These are phyloP conservation scores for Lochmaea capreae DNA, from an alignment of 2,888 invertebrate species.

Conservation along the genomic window DNA sequence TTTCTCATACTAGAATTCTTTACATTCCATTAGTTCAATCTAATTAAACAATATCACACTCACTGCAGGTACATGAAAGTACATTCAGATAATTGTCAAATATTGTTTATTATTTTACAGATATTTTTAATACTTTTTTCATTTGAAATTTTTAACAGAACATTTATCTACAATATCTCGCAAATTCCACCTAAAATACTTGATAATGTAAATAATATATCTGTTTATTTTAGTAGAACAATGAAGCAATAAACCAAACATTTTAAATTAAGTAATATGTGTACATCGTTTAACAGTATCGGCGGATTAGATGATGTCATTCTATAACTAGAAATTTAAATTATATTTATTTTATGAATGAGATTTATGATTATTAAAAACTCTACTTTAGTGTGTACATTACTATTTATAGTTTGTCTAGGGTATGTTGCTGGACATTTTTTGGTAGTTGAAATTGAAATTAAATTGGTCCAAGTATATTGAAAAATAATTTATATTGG, in stretches of 20 bases:
- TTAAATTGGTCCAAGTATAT: too few species aligned
- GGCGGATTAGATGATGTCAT: background rate
- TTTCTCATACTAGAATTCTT: too few species aligned
- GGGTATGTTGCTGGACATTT: background rate
- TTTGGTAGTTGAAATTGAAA: too few species aligned
- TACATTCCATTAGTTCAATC: too few species aligned
- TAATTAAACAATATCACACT: too few species aligned
- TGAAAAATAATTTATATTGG: too few species aligned
- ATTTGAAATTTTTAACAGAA: background rate
- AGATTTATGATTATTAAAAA: conserved; percentile 5
- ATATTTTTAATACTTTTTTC: too few species aligned
- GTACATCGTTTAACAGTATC: background rate
- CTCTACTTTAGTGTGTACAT: background rate
- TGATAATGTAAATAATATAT: conserved; percentile 2
- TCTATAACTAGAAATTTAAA: background rate
- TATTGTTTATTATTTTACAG: conserved; percentile 1
- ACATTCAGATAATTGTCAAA: background rate
- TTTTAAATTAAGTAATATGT: background rate
- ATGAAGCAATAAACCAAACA: conserved; percentile 4
- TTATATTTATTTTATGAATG: background rate
- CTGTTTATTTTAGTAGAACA: conserved; percentile 2
- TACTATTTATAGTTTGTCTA: background rate
- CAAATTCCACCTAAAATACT: background rate
- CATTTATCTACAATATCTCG: background rate
- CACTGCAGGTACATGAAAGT: too few species aligned